These are phyloP conservation scores for Anastatus disparis DNA, from an alignment of 1,140 invertebrate genomes.

Conservation along the genomic window DNA sequence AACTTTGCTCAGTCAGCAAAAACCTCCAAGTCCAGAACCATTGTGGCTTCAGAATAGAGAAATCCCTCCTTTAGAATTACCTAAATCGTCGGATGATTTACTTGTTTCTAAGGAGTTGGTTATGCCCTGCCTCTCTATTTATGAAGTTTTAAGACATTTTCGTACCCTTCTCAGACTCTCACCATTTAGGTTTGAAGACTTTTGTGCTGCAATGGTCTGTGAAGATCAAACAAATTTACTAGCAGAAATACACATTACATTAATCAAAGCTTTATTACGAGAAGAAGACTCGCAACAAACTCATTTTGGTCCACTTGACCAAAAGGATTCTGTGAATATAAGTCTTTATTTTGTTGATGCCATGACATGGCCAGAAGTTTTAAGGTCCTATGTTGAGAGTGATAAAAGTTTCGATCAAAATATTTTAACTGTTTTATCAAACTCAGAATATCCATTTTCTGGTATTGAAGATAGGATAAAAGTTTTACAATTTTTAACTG, in stretches of 20 bases:
- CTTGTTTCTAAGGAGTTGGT: slow-evolving; percentile 82
- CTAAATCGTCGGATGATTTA: slow-evolving; percentile 91
- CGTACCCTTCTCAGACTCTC: slow-evolving; percentile 88
- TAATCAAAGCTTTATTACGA: slow-evolving; percentile 89
- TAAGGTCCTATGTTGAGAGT: slow-evolving; percentile 89
- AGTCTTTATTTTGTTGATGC: slow-evolving; percentile 91
- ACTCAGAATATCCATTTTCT: slow-evolving; percentile 91
- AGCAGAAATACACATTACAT: slow-evolving; percentile 91
- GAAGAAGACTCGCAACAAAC: slow-evolving; percentile 96
- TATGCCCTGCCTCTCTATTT: slow-evolving; percentile 85
- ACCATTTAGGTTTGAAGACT: slow-evolving; percentile 95
- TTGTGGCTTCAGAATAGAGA: slow-evolving; percentile 86
- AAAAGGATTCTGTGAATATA: slow-evolving; percentile 96
- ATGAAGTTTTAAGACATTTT: slow-evolving; percentile 94
- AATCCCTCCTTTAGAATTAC: slow-evolving; percentile 81
- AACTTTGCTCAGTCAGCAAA: slow-evolving; percentile 60
- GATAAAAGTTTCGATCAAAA: slow-evolving; percentile 82
- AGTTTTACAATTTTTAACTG: slow-evolving; percentile 90
- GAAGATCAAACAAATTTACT: slow-evolving; percentile 92
- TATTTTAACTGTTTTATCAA: slow-evolving; percentile 76
- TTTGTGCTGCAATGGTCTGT: slow-evolving; percentile 89
- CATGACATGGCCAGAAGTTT: slow-evolving; percentile 94
- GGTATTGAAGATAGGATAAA: slow-evolving; percentile 83
- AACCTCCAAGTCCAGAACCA: slow-evolving; percentile 86
- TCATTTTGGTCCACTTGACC: slow-evolving; percentile 93